Evolutionary conservation across 2,113 vertebrate species (phyloP).

Genomic region (Mobula hypostoma): DNA sequence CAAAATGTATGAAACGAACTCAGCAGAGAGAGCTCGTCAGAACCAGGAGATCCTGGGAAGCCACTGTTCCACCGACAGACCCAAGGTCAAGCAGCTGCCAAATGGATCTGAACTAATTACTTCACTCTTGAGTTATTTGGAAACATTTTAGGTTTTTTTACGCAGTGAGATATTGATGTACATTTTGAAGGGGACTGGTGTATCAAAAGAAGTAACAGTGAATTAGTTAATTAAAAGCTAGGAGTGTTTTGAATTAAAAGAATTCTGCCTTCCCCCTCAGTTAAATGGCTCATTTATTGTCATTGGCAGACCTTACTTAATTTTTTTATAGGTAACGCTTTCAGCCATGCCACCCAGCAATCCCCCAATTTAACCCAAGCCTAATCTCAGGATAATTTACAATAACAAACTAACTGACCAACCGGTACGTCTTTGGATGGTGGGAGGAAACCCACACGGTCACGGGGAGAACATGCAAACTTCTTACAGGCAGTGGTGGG

Average conservation of each 20-base stretch:
- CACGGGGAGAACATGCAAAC: no score
- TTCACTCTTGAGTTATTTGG: not conserved
- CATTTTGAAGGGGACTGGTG: not conserved
- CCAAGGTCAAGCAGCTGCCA: not conserved
- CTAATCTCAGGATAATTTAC: no score
- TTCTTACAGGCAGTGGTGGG: no score
- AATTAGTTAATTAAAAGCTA: not conserved
- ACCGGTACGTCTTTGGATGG: no score
- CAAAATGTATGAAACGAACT: not conserved
- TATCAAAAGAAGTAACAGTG: not conserved
- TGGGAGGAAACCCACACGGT: no score
- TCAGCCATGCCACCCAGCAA: no score
- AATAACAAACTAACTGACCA: no score
- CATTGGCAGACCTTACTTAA: not conserved
- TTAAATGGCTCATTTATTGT: not conserved
- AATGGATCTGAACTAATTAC: not conserved
- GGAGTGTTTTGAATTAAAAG: not conserved
- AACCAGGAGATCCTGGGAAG: not conserved
- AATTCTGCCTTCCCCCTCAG: not conserved
- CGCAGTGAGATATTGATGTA: not conserved
- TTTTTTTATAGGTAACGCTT: no score
- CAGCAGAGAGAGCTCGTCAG: not conserved
- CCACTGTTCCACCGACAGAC: not conserved
- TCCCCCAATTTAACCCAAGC: no score
- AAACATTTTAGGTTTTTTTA: not conserved